These are phyloP conservation scores for Thyatira batis DNA, from an alignment of 2,888 invertebrate species.

Conservation along the genomic window DNA sequence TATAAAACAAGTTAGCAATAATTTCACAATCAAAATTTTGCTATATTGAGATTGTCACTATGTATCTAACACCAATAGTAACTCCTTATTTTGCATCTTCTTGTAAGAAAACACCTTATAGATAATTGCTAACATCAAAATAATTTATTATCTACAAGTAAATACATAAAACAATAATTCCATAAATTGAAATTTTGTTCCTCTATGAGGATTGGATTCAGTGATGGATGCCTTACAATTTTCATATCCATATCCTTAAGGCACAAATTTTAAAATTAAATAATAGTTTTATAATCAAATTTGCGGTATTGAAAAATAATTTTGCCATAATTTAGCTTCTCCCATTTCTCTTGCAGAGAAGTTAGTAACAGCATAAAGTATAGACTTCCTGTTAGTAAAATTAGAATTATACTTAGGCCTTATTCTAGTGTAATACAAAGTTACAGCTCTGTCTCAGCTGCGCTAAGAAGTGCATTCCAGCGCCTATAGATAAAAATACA, in stretches of 20 bases:
- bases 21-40: neutral
- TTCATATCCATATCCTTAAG: slow-evolving; percentile 30
- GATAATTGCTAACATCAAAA: neutral
- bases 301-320: neutral
- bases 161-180: neutral
- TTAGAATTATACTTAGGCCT: slow-evolving; percentile 26
- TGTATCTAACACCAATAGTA: neutral
- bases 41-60: neutral
- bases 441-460: slow-evolving; percentile 62
- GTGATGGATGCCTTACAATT: slow-evolving; percentile 15
- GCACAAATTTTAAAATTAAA: slow-evolving; percentile 33
- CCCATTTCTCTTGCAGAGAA: neutral
- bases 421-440: slow-evolving; percentile 13
- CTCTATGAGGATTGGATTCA: slow-evolving; percentile 1
- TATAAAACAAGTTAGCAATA: neutral
- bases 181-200: neutral
- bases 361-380: neutral
- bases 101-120: neutral
- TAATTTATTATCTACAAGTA: neutral
- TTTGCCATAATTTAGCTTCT: slow-evolving; percentile 10
- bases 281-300: slow-evolving; percentile 6
- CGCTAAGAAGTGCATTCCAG: slow-evolving; percentile 56
- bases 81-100: slow-evolving; percentile 4
- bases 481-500: slow-evolving; percentile 74
- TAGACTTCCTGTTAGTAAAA: neutral